Percentiles rank a stretch among this genome's conserved stretches.
Evolutionary conservation across 2,888 invertebrate genomes (phyloP).

Genomic region (Mystacides longicornis): DNA sequence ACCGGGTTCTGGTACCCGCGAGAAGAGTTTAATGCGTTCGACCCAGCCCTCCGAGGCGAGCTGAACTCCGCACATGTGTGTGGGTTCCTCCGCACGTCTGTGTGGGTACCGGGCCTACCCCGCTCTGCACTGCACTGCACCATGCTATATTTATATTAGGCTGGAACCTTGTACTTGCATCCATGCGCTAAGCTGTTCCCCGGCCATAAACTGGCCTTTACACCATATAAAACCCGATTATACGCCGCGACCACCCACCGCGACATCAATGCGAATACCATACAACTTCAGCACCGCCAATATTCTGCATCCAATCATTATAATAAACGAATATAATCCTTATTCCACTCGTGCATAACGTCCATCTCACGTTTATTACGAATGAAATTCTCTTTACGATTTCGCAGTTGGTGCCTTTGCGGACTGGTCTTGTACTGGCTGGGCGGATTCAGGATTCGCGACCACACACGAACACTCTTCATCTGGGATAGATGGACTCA

Average conservation of each 20-base stretch:
- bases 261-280: slow-evolving; percentile 6
- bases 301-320: slow-evolving; percentile 5
- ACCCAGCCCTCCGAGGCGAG: slow-evolving; percentile 7
- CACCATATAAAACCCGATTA: slow-evolving; percentile 12
- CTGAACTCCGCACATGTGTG: slow-evolving; percentile 10
- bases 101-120: no score
- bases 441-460: not conserved
- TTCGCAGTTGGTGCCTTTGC: not conserved
- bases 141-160: not conserved
- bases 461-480: slow-evolving; percentile 8
- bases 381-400: not conserved
- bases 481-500: slow-evolving; percentile 27
- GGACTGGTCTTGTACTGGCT: not conserved
- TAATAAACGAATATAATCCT: slow-evolving; percentile 5
- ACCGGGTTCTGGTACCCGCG: no score
- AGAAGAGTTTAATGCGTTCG: slow-evolving; percentile 12
- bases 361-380: not conserved
- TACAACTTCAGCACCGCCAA: slow-evolving; percentile 6
- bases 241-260: slow-evolving; percentile 16
- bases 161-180: slow-evolving; percentile 7
- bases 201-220: slow-evolving; percentile 14
- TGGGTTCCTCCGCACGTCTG: no score
- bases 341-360: not conserved
- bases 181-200: slow-evolving; percentile 11
- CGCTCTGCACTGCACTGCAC: no score